Conservation (phyloP, 2,888 invertebrate species). For the Brenthis daphne region DNA sequence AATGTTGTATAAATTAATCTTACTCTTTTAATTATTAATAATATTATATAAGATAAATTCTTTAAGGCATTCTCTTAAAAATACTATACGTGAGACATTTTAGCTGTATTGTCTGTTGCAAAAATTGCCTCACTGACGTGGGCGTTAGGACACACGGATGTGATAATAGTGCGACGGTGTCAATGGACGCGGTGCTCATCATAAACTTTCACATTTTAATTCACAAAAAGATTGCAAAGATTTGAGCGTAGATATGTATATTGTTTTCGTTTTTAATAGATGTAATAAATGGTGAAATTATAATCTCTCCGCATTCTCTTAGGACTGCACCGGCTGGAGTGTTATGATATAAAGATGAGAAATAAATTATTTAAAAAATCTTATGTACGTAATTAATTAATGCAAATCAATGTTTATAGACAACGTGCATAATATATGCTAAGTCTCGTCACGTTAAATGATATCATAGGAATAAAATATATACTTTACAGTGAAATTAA, state of each 20-base stretch:
- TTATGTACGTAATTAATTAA: no score
- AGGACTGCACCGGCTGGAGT: no score
- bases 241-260: neutral
- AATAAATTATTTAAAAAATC: no score
- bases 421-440: neutral
- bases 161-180: constrained; percentile 62
- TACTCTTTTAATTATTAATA: no score
- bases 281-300: no score
- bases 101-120: constrained; percentile 44
- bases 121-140: constrained; percentile 65
- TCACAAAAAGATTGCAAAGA: constrained; percentile 13
- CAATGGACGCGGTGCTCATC: constrained; percentile 55
- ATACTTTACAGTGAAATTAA: constrained; percentile 11
- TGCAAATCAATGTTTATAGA: no score
- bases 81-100: neutral
- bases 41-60: neutral
- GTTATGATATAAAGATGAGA: no score
- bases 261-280: neutral
- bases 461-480: constrained; percentile 29
- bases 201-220: constrained; percentile 29
- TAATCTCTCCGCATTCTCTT: no score
- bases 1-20: no score
- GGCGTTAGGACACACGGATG: constrained; percentile 68
- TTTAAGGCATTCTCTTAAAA: neutral
- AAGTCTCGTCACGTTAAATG: constrained; percentile 27